Evolutionary conservation across 2,888 invertebrate species (phyloP).

Genomic region (Sinelater perroti): DNA sequence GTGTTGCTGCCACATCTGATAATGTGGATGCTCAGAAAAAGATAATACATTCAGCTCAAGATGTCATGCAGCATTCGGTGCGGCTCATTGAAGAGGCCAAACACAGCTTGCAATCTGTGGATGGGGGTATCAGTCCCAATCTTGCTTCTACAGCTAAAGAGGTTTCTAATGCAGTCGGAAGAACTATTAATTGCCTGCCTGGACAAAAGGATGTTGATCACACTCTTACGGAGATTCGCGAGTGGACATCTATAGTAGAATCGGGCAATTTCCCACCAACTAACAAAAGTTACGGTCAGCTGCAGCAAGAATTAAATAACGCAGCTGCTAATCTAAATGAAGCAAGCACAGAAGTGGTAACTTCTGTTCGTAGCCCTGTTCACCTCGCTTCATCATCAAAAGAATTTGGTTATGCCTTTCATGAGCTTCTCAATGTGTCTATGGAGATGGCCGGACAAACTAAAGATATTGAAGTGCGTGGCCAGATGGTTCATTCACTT

Average conservation of each 20-base stretch:
- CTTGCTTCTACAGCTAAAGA: constrained; percentile 79
- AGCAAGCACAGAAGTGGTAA: constrained; percentile 84
- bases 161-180: constrained; percentile 68
- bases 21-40: constrained; percentile 66
- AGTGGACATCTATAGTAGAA: constrained; percentile 76
- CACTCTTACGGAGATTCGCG: constrained; percentile 83
- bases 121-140: constrained; percentile 69
- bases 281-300: constrained; percentile 77
- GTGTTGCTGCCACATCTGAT: constrained; percentile 76
- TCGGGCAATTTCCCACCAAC: constrained; percentile 80
- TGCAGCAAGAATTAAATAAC: constrained; percentile 85
- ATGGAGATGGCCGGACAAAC: constrained; percentile 89
- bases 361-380: constrained; percentile 75
- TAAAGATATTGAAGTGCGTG: constrained; percentile 76
- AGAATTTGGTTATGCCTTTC: constrained; percentile 80
- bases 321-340: constrained; percentile 87
- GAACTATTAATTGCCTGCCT: constrained; percentile 85
- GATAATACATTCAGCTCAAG: constrained; percentile 76
- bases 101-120: constrained; percentile 73
- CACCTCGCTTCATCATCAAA: constrained; percentile 78
- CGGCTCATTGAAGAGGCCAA: constrained; percentile 84
- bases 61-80: constrained; percentile 81
- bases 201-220: constrained; percentile 95
- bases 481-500: constrained; percentile 85
- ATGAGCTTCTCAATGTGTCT: constrained; percentile 78